Percentiles rank a stretch among this genome's conserved stretches.
phyloP scores from a whole-genome alignment of 2,888 invertebrate species.

The Melinaea marsaeus region DNA sequence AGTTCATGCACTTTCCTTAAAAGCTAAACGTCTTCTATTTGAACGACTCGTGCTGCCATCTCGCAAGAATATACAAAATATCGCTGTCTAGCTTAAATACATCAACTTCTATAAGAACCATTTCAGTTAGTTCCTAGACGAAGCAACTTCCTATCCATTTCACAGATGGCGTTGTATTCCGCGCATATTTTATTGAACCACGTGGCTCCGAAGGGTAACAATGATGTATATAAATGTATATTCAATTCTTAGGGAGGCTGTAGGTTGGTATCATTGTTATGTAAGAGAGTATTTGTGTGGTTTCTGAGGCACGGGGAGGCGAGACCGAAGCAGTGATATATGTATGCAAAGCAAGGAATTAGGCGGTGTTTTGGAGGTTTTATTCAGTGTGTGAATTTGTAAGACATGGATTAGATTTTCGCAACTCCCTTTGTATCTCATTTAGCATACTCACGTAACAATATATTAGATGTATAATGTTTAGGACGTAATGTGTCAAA shows the following conservation, averaged over 20 bases:
- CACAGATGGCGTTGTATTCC: conserved; percentile 58
- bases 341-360: conserved; percentile 55
- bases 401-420: conserved; percentile 8
- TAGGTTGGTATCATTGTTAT: conserved; percentile 73
- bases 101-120: conserved; percentile 33
- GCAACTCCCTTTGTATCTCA: conserved; percentile 2
- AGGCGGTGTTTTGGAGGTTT: conserved; percentile 50
- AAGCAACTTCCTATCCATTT: conserved; percentile 53
- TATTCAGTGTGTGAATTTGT: conserved; percentile 11
- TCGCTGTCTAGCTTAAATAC: conserved; percentile 19
- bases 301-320: conserved; percentile 58
- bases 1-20: neutral
- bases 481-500: too few species aligned
- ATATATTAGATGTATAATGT: neutral
- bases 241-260: conserved; percentile 56
- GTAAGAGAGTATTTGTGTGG: conserved; percentile 73
- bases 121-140: conserved; percentile 19
- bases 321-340: conserved; percentile 65
- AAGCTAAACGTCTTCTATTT: conserved; percentile 22
- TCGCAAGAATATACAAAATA: conserved; percentile 29
- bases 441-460: neutral
- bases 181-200: conserved; percentile 67
- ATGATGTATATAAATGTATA: conserved; percentile 34
- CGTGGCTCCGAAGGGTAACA: conserved; percentile 47
- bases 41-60: conserved; percentile 51